These are phyloP conservation scores for Psittacula cyanocephala DNA, from an alignment of 2,113 vertebrate genomes.

Conservation along the genomic window DNA sequence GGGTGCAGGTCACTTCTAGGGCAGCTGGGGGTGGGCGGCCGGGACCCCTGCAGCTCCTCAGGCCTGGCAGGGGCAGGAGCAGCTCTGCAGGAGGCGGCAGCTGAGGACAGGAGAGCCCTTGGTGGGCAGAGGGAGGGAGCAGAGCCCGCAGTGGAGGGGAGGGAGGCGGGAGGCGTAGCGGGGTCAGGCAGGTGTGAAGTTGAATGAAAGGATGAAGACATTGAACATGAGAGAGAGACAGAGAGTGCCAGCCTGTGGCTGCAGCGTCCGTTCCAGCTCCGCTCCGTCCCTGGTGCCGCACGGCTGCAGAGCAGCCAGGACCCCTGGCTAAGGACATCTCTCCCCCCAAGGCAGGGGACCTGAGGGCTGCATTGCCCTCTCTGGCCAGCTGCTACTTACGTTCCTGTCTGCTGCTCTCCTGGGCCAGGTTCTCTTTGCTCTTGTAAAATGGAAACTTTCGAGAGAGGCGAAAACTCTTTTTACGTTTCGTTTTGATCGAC, in stretches of 20 bases:
- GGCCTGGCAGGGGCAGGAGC: background rate
- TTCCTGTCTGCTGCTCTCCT: slow-evolving; percentile 94
- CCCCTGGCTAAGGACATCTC: background rate
- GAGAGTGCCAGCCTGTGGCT: background rate
- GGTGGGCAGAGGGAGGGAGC: background rate
- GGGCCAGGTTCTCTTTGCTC: slow-evolving; percentile 99
- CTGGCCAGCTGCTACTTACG: slow-evolving; percentile 91
- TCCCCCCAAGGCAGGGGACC: background rate
- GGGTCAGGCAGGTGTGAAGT: background rate
- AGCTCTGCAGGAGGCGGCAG: background rate
- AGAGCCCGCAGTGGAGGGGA: background rate
- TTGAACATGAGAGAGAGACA: background rate
- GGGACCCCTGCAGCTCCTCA: background rate
- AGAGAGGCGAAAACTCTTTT: slow-evolving; percentile 99
- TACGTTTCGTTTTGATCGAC: slow-evolving; percentile 99
- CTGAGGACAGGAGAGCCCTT: background rate
- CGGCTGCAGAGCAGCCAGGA: background rate
- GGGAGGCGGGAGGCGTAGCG: slow-evolving; percentile 27
- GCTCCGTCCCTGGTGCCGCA: background rate
- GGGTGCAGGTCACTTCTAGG: background rate
- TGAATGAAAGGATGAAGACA: slow-evolving; percentile 56
- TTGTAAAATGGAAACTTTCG: slow-evolving; percentile 99
- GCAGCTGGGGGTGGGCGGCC: background rate
- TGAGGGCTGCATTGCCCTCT: slow-evolving; percentile 27
- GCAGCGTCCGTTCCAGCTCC: background rate